Conservation (phyloP, 1,140 invertebrate species). For the Microvelia longipes region DNA sequence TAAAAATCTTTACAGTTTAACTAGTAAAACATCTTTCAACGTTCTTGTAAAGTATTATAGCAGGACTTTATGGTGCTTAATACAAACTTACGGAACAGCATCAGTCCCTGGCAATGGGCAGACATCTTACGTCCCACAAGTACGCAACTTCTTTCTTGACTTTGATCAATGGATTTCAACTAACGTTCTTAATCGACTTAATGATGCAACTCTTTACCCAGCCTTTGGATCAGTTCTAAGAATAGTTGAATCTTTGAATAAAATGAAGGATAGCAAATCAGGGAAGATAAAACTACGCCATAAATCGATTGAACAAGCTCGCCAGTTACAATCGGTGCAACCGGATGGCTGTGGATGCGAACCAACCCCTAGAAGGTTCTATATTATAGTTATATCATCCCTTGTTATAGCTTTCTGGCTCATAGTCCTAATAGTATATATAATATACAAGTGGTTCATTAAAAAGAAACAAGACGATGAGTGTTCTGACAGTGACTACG, state of each 20-base stretch:
- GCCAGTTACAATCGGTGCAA: neutral
- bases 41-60: conserved; percentile 15
- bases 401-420: neutral
- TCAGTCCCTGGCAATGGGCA: neutral
- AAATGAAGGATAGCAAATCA: neutral
- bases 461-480: neutral
- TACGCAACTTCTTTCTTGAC: neutral
- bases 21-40: conserved; percentile 5
- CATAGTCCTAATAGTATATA: neutral
- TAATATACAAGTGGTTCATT: neutral
- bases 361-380: neutral
- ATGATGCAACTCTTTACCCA: conserved; percentile 10
- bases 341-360: neutral
- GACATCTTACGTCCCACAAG: neutral
- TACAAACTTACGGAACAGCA: neutral
- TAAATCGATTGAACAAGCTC: neutral
- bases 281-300: neutral
- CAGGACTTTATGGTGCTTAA: conserved; percentile 5
- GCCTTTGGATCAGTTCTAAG: conserved; percentile 12
- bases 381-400: neutral
- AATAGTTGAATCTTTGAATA: conserved; percentile 3
- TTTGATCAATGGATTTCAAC: neutral
- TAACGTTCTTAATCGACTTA: conserved; percentile 7
- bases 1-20: conserved; percentile 12
- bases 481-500: too few species aligned